Evolutionary conservation across 2,113 vertebrate species (phyloP).

Genomic region (Protobothrops flavoviridis): DNA sequence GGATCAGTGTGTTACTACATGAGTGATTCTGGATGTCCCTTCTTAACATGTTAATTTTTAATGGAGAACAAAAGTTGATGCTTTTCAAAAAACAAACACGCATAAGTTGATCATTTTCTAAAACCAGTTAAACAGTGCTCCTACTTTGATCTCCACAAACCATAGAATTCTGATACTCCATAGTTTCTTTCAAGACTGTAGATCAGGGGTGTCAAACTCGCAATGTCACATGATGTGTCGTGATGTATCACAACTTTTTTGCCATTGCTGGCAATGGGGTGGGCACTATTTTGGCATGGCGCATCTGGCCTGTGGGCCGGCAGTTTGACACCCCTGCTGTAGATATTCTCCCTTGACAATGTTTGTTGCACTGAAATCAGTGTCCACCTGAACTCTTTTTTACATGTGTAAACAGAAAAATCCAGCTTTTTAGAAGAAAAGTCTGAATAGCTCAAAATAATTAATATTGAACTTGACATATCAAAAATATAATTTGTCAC

Average conservation of each 20-base stretch:
- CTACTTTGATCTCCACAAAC: slow-evolving; percentile 20
- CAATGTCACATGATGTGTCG: too few species aligned
- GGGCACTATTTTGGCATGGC: too few species aligned
- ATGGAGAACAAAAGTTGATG: not conserved
- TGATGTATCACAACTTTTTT: too few species aligned
- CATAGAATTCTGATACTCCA: slow-evolving; percentile 39
- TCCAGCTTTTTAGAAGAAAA: slow-evolving; percentile 60
- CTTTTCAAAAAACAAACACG: not conserved
- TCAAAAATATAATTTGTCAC: slow-evolving; percentile 68
- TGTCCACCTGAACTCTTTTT: slow-evolving; percentile 67
- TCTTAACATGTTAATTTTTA: not conserved
- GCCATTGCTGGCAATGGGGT: too few species aligned
- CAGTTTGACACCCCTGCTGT: not conserved
- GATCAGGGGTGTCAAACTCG: not conserved
- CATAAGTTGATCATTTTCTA: not conserved
- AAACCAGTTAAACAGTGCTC: not conserved
- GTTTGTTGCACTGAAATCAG: slow-evolving; percentile 58
- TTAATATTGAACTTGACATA: slow-evolving; percentile 69
- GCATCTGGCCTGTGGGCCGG: too few species aligned
- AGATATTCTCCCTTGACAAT: slow-evolving; percentile 62
- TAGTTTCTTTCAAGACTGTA: slow-evolving; percentile 39
- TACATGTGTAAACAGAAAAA: slow-evolving; percentile 56
- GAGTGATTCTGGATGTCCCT: not conserved
- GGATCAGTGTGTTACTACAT: not conserved
- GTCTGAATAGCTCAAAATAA: slow-evolving; percentile 62